phyloP scores from a whole-genome alignment of 2,888 invertebrate genomes.

The Synergus japonicus region DNA sequence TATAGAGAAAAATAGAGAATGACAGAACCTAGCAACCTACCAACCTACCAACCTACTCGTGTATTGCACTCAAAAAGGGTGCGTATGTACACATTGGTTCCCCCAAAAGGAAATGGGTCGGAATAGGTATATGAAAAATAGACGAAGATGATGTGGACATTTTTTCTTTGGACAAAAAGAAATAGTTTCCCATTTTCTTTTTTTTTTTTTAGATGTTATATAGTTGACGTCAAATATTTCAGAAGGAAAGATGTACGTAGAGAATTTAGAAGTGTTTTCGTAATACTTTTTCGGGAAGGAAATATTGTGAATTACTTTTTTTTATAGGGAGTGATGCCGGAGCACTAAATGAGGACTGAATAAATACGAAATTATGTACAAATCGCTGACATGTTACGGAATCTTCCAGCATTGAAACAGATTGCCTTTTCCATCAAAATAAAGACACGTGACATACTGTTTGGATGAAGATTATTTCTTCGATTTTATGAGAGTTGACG shows the following conservation, averaged over 20 bases:
- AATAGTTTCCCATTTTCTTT: background rate
- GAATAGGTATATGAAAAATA: background rate
- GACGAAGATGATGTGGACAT: background rate
- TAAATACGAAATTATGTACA: too few species aligned
- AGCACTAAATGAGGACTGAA: too few species aligned
- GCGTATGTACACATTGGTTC: background rate
- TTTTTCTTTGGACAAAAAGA: background rate
- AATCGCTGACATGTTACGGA: too few species aligned
- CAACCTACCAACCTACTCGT: conserved; percentile 12
- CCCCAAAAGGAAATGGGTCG: background rate
- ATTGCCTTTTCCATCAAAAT: too few species aligned
- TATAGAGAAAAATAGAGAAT: conserved; percentile 28
- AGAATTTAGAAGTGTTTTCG: too few species aligned
- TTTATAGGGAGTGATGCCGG: background rate
- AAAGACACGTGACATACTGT: too few species aligned
- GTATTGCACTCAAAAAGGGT: conserved; percentile 1
- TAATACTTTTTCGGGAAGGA: background rate
- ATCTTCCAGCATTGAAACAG: too few species aligned
- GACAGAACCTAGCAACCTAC: conserved; percentile 27
- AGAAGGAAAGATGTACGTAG: background rate
- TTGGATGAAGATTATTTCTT: too few species aligned
- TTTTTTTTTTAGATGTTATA: background rate
- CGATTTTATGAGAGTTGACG: too few species aligned
- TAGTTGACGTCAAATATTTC: background rate
- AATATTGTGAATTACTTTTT: background rate